These are phyloP conservation scores for Pachypsylla venusta DNA, from an alignment of 1,140 invertebrate species.

Conservation along the genomic window DNA sequence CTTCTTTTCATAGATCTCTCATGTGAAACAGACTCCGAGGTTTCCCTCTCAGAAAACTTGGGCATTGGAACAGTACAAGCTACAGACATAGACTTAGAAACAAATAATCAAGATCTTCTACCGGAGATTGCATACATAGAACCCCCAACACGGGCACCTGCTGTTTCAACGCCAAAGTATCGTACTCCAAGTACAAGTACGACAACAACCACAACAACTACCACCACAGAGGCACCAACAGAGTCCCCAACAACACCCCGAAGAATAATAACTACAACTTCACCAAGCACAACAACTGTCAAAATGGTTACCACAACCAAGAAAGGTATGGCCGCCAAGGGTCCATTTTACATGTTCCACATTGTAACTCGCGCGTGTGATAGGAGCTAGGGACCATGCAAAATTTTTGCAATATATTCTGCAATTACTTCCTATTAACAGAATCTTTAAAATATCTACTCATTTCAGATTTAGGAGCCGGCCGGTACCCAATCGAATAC, in stretches of 20 bases:
- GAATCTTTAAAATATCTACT: too few species aligned
- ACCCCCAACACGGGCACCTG: neutral
- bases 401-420: too few species aligned
- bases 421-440: too few species aligned
- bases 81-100: conserved; percentile 22
- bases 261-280: conserved; percentile 26
- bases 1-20: neutral
- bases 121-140: neutral
- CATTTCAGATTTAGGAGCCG: too few species aligned
- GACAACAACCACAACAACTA: conserved; percentile 17
- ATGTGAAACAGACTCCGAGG: neutral
- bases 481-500: too few species aligned
- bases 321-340: too few species aligned
- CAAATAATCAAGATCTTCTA: neutral
- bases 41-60: neutral
- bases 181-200: neutral
- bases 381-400: too few species aligned
- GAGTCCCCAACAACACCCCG: conserved; percentile 24
- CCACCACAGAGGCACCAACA: conserved; percentile 24
- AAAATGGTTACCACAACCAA: too few species aligned
- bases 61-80: conserved; percentile 20
- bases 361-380: too few species aligned
- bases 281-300: too few species aligned
- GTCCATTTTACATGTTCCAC: too few species aligned
- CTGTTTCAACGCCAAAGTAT: neutral